A percentile compares a stretch with the other conserved stretches of the same genome.
phyloP scores from a whole-genome alignment of 2,888 invertebrate genomes.

The Balanococcus diminutus region DNA sequence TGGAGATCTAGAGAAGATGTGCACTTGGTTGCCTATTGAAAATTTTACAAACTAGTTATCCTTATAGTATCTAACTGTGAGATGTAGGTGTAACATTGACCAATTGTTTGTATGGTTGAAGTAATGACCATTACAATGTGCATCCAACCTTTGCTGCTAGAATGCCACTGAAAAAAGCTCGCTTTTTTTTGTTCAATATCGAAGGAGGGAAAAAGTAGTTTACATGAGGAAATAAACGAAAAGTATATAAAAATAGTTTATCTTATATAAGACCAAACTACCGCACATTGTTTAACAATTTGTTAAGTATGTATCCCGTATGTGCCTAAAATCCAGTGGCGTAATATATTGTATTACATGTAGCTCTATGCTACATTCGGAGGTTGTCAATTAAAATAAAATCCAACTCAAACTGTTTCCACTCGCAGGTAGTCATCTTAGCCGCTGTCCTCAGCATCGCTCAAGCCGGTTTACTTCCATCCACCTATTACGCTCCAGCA shows the following conservation, averaged over 20 bases:
- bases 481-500: slow-evolving; percentile 11
- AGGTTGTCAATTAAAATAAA: too few species aligned
- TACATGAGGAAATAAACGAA: neutral
- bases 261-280: slow-evolving; percentile 16
- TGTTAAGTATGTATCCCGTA: too few species aligned
- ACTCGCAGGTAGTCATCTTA: slow-evolving; percentile 43
- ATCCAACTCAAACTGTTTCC: too few species aligned
- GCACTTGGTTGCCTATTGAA: neutral
- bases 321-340: too few species aligned
- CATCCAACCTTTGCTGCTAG: neutral
- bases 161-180: neutral
- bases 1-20: neutral
- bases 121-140: too few species aligned
- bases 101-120: neutral
- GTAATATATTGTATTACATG: too few species aligned
- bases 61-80: too few species aligned
- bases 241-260: neutral
- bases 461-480: slow-evolving; percentile 45
- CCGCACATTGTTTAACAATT: neutral
- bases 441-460: slow-evolving; percentile 41
- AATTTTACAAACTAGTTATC: neutral
- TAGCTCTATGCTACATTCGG: too few species aligned
- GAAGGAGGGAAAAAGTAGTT: neutral
- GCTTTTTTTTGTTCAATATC: neutral
- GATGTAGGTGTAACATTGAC: neutral